A percentile compares a stretch with the other conserved stretches of the same genome.
These are phyloP conservation scores for Temnothorax rugatulus DNA, from an alignment of 2,888 invertebrate genomes.

Conservation along the genomic window DNA sequence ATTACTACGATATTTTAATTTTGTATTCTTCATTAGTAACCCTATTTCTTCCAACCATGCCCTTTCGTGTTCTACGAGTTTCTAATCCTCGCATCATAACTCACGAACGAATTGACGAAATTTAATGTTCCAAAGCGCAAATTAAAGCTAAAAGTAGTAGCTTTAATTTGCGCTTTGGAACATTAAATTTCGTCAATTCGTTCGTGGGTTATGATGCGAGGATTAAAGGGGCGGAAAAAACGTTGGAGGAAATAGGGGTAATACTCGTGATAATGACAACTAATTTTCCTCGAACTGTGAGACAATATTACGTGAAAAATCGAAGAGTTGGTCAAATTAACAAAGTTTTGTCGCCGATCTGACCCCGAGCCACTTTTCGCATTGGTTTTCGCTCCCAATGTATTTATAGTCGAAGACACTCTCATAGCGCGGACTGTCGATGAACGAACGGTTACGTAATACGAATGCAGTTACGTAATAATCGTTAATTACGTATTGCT, in stretches of 20 bases:
- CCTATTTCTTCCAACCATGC: too few relatives aligned
- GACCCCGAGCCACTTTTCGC: background rate
- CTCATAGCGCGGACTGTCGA: background rate
- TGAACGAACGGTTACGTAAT: constrained; percentile 1
- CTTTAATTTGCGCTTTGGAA: too few relatives aligned
- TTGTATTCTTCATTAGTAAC: background rate
- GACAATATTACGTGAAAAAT: background rate
- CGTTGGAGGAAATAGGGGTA: too few relatives aligned
- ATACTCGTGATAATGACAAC: background rate
- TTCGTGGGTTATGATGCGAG: too few relatives aligned
- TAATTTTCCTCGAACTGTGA: background rate
- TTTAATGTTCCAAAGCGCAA: too few relatives aligned
- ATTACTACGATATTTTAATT: background rate
- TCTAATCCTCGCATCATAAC: too few relatives aligned
- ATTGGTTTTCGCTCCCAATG: background rate
- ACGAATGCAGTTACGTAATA: constrained; percentile 32
- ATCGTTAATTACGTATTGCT: constrained; percentile 42
- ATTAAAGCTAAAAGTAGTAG: too few relatives aligned
- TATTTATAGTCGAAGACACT: background rate
- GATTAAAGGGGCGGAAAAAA: too few relatives aligned
- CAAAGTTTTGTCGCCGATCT: background rate
- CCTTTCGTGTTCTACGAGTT: too few relatives aligned
- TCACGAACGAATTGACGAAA: too few relatives aligned
- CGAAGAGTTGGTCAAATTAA: background rate
- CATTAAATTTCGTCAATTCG: too few relatives aligned